Evolutionary conservation across 1,140 invertebrate species (phyloP), one percentile per base, ranked within the genome.

Genomic region (Euura saliciscinereae): DNA sequence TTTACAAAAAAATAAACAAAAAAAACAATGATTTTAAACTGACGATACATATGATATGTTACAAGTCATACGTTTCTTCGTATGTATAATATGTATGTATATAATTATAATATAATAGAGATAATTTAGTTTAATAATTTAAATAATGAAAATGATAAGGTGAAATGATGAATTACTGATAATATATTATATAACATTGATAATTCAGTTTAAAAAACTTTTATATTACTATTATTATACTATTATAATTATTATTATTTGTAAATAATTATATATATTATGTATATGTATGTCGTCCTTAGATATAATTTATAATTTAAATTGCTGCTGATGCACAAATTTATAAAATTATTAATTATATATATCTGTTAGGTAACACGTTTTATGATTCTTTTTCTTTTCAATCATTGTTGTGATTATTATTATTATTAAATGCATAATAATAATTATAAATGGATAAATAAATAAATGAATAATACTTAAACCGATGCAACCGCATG

Each of bases 191-290:
- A 28, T 28, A 28, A 28, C 28, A 28, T 28, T 28, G 28, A 28
- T 11, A 59, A 8, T 59, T 4, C 6, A 59, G 51, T 28, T 28
- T 28, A 0, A 0, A 0, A 59, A 59, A 59, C 51, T 59, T 59
- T 59, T 59, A 59, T n/a, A 59, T 59, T 59, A 59, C 6, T 59
- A 59, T 59, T 59, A 59, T 59, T 59, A 59, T 59, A 59, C n/a
- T 59, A 59, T 59, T 59, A 59, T 59, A 4, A 59, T 59, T 59
- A 6, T 59, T 59, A 51, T 51, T 51, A 51, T 2, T 51, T 8
- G 7, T 51, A n/a, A 28, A n/a, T 6, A 11, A 6, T 59, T 6
- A n/a, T 59, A 11, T 3, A 11, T 59, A 59, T 59, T 59, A 59
- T 59, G 10, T 59, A n/a, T 59, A 59, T 11, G 13, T 59, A 59